Conservation (phyloP, 2,888 invertebrate genomes). For the Catocala nupta region DNA sequence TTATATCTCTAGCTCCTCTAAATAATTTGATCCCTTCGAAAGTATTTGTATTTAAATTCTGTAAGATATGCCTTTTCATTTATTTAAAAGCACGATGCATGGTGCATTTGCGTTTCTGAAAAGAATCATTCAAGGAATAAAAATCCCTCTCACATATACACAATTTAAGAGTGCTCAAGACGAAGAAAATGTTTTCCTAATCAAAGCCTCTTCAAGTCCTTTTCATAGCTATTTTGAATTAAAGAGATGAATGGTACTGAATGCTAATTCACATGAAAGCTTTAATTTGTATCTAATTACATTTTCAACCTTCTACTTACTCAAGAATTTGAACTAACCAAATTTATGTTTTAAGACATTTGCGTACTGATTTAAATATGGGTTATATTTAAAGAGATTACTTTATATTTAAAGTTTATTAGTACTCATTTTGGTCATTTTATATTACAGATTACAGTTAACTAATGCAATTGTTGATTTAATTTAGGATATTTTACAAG, state of each 20-base stretch:
- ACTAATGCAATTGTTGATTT: too few species aligned
- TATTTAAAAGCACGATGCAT: conserved; percentile 20
- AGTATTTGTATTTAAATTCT: not conserved
- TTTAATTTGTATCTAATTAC: conserved; percentile 52
- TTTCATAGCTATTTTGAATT: conserved; percentile 72
- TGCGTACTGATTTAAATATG: not conserved
- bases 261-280: conserved; percentile 66
- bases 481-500: too few species aligned
- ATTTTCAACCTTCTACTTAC: conserved; percentile 45
- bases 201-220: conserved; percentile 56
- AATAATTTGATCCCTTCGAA: not conserved
- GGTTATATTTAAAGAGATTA: too few species aligned
- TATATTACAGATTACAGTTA: too few species aligned
- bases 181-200: conserved; percentile 72
- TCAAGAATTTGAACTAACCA: conserved; percentile 29
- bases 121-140: conserved; percentile 45
- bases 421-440: too few species aligned
- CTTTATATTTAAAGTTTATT: too few species aligned
- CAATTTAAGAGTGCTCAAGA: conserved; percentile 43
- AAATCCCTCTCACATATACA: conserved; percentile 31
- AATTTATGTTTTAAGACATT: conserved; percentile 24
- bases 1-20: not conserved
- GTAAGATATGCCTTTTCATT: not conserved
- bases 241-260: conserved; percentile 67
- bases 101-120: conserved; percentile 22